Evolutionary conservation across 2,888 invertebrate species (phyloP), one percentile per base, ranked within the genome.

Genomic region (Cecidostiba fungosa): DNA sequence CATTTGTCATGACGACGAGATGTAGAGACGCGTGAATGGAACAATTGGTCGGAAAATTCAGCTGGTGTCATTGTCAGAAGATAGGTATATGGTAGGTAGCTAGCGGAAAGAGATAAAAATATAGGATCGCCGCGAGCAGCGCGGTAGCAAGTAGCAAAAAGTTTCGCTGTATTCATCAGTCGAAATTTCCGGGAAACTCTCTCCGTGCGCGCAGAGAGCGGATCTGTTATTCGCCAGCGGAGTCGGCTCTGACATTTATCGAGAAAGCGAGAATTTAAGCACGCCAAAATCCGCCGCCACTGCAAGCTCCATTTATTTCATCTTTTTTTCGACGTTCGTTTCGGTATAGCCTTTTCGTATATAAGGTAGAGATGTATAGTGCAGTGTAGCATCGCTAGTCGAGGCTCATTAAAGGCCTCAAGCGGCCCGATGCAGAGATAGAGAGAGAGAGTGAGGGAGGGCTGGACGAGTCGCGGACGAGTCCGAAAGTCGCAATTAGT

Each of bases 401-500:
- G 12, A n/a, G 36, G 76, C 77, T 85, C 85, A 77, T 85, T 85
- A 70, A 72, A 77, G 47, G 74, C 74, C 82, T 50, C 29, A 62
- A 77, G 29, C n/a, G 73, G 23, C 62, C 16, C 43, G 29, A 43
- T 43, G 43, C 43, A 39, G 39, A 39, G 39, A 39, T 5, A 39
- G 39, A 39, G 8, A 59, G 59, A n/a, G 19, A 54, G 54, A 19
- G 19, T 4, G 23, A 16, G 59, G 16, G 47, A 47, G 14, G 54
- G 19, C 23, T 69, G 36, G 50, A 66, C 23, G 74, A 80, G 80
- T 47, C 59, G 62, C 29, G 77, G 73, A 84, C 83, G 73, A 82
- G 84, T 82, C 82, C 77, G 73, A 87, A 82, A 86, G 85, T 87
- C 77, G 85, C 87, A 87, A 87, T 87, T 87, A 87, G 87, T 84